Percentiles rank a stretch among this genome's conserved stretches.
Evolutionary conservation across 2,797 vertebrate genomes (phyloP).

Genomic region (Myiotriccus ornatus): DNA sequence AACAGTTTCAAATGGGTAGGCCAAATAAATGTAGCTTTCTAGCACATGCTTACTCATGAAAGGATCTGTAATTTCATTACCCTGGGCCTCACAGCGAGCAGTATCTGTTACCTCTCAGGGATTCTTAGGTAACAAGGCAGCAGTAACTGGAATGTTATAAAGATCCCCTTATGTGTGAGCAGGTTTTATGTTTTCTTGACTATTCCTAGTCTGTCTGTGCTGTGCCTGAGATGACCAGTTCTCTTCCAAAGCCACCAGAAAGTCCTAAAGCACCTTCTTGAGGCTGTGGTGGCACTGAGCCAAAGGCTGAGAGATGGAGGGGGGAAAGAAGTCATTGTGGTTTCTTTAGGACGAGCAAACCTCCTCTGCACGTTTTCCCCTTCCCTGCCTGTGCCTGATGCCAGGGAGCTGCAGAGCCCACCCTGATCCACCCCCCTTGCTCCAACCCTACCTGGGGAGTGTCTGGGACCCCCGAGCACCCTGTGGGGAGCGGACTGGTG

Average conservation of each 20-base stretch:
- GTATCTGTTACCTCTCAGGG: slow-evolving; percentile 32
- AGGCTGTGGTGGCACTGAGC: background rate
- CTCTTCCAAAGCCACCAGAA: background rate
- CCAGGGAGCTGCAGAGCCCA: background rate
- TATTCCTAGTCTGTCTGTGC: background rate
- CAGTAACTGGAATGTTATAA: slow-evolving; percentile 45
- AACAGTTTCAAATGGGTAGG: slow-evolving; percentile 20
- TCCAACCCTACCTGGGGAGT: background rate
- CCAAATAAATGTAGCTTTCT: background rate
- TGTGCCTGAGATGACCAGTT: background rate
- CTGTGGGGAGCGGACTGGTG: background rate
- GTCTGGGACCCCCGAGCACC: background rate
- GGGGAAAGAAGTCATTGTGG: background rate
- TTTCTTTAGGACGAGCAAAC: background rate
- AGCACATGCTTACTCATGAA: slow-evolving; percentile 38
- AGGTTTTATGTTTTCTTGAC: slow-evolving; percentile 31
- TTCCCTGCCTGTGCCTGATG: background rate
- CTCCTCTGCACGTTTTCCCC: background rate
- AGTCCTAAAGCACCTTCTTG: background rate
- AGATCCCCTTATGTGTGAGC: slow-evolving; percentile 1
- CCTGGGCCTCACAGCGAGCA: background rate
- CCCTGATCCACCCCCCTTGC: background rate
- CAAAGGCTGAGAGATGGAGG: background rate
- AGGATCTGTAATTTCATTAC: slow-evolving; percentile 49
- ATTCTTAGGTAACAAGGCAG: slow-evolving; percentile 49